Conservation (phyloP, 2,888 invertebrate genomes). For the Magallana nippona region DNA sequence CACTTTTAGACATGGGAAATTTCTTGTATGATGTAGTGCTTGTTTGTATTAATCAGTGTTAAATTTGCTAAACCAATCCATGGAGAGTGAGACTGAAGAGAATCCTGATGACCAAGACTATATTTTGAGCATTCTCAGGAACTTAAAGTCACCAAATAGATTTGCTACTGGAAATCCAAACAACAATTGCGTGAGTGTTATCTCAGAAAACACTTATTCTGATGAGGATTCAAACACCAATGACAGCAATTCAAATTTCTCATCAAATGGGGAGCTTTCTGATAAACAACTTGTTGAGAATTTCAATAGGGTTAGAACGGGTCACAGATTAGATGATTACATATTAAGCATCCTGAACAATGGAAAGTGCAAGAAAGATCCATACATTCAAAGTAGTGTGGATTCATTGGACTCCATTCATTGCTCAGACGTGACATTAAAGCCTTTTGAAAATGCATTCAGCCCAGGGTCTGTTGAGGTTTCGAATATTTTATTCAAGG, state of each 20-base stretch:
- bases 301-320: slow-evolving; percentile 3
- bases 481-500: background rate
- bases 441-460: background rate
- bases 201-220: background rate
- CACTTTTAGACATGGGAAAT: no score
- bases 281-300: background rate
- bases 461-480: background rate
- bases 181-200: background rate
- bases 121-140: background rate
- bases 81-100: background rate
- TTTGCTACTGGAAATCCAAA: background rate
- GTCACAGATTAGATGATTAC: slow-evolving; percentile 6
- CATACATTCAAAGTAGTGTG: background rate
- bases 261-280: background rate
- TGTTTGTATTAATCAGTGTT: no score
- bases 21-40: no score
- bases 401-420: background rate
- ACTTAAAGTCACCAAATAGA: slow-evolving; percentile 5
- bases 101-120: background rate
- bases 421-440: background rate
- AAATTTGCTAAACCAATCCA: no score
- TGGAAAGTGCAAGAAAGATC: slow-evolving; percentile 7
- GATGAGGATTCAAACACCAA: slow-evolving; percentile 14
- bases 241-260: background rate
- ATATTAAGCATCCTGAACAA: slow-evolving; percentile 8